Base-by-base conservation (phyloP, 2,888 invertebrate genomes). In the Nasonovia ribisnigri region DNA sequence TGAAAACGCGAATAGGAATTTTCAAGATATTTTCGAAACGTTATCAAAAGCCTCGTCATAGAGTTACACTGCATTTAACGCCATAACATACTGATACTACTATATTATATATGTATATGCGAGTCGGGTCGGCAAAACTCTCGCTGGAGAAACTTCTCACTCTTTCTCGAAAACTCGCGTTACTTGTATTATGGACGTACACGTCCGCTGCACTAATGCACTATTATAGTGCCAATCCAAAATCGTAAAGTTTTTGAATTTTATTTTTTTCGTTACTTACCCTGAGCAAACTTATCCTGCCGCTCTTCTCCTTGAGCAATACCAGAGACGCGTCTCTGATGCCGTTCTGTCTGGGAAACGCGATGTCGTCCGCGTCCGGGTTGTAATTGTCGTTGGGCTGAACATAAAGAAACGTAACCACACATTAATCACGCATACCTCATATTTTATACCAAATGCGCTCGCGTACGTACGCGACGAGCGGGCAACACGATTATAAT, bases 271-370 rank as follows among this genome's bases (percentile, higher is more conserved):
- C n/a, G 1, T 54, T 77, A 95, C 96, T 96, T 95, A 97, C 97
- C 95, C 98, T 97, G 95, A 98, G 96, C 95, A 98, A 96, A 84
- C 98, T 97, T 96, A 98, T 98, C 95, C 98, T 97, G 93, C 98
- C 98, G 95, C 98, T 97, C 96, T 99, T 99, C 96, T 99, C 99
- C 95, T 98, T 97, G 94, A 99, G 97, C 88, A 99, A 96, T 94
- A 99, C 96, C 92, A 99, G 96, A 6, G 98, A 98, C 16, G 99
- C 98, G 95, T 99, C 98, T 95, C 98, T 97, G 93, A 98, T 95
- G 86, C 95, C 95, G 95, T 97, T 97, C 95, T 96, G 97, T 95
- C 97, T 97, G 91, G 98, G 97, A 95, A 98, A 98, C 95, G 95
- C 96, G 95, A 97, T 96, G 96, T 97, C 96, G 96, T 97, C 96